A percentile compares a stretch with the other conserved stretches of the same genome.
These are phyloP conservation scores for Poecilobothrus nobilitatus DNA, from an alignment of 2,888 invertebrate genomes.

Conservation along the genomic window DNA sequence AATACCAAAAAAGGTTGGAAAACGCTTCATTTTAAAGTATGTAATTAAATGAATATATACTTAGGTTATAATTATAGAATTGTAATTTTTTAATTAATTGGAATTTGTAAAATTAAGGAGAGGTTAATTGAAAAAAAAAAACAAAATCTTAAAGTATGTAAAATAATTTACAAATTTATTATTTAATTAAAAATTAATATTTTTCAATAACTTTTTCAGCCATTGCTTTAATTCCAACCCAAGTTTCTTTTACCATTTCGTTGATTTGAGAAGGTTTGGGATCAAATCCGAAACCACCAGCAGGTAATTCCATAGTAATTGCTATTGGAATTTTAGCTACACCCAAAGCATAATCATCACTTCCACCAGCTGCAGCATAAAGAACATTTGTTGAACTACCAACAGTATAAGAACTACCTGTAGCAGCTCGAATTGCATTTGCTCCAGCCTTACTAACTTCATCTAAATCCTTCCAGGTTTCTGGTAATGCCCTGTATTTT, in stretches of 20 bases:
- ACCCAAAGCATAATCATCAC: conserved; percentile 57
- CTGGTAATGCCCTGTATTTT: conserved; percentile 36
- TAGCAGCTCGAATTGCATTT: conserved; percentile 35
- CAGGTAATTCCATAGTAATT: conserved; percentile 58
- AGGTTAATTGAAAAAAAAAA: no score
- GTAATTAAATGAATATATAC: no score
- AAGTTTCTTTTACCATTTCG: conserved; percentile 52
- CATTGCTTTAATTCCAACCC: conserved; percentile 44
- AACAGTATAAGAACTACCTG: conserved; percentile 41
- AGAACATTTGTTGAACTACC: conserved; percentile 42
- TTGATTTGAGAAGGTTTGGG: conserved; percentile 49
- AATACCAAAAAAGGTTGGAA: no score
- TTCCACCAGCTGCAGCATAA: conserved; percentile 52
- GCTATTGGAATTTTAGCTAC: conserved; percentile 49
- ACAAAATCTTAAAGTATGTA: no score
- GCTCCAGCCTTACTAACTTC: conserved; percentile 39
- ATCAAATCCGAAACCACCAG: conserved; percentile 51
- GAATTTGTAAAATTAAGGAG: no score
- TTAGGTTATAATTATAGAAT: no score
- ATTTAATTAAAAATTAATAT: conserved; percentile 21
- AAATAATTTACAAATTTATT: no score
- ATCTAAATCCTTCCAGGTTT: conserved; percentile 40
- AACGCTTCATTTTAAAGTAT: no score
- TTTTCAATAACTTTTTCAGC: conserved; percentile 32
- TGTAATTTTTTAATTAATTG: no score